Conservation (phyloP, 2,797 vertebrate species). For the Percopsis omiscomaycus region DNA sequence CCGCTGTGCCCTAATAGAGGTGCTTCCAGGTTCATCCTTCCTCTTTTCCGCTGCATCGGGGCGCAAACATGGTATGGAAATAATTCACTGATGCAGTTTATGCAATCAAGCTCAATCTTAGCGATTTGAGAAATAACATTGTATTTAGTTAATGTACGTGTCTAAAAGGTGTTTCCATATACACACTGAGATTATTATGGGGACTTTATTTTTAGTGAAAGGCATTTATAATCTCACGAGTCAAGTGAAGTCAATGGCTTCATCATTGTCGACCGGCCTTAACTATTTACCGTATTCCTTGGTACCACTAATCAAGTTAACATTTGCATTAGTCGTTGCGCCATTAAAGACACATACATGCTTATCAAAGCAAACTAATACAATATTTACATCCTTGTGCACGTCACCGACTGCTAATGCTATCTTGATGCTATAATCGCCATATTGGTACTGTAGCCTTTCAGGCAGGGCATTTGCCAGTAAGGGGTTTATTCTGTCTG, state of each 20-base stretch:
- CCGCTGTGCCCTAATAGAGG: conserved; percentile 19
- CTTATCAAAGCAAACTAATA: neutral
- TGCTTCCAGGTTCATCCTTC: conserved; percentile 55
- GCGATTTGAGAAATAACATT: fast-evolving
- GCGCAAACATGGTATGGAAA: conserved; percentile 71
- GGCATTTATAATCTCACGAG: fast-evolving
- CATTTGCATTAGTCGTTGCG: neutral
- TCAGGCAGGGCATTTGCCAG: no score
- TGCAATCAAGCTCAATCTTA: conserved; percentile 68
- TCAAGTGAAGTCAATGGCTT: neutral
- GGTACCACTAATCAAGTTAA: neutral
- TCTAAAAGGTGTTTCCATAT: neutral
- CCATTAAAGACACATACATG: no score
- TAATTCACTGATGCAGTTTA: neutral
- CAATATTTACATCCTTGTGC: neutral
- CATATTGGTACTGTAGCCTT: neutral
- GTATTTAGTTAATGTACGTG: fast-evolving
- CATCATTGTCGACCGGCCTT: neutral
- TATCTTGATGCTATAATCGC: conserved; percentile 1
- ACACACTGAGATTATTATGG: conserved; percentile 22
- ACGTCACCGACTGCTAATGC: neutral
- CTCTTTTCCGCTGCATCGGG: conserved; percentile 75
- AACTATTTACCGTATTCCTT: no score
- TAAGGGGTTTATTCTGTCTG: neutral
- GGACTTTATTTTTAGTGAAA: fast-evolving